Conservation (phyloP, 2,113 vertebrate genomes). For the Cavia porcellus region DNA sequence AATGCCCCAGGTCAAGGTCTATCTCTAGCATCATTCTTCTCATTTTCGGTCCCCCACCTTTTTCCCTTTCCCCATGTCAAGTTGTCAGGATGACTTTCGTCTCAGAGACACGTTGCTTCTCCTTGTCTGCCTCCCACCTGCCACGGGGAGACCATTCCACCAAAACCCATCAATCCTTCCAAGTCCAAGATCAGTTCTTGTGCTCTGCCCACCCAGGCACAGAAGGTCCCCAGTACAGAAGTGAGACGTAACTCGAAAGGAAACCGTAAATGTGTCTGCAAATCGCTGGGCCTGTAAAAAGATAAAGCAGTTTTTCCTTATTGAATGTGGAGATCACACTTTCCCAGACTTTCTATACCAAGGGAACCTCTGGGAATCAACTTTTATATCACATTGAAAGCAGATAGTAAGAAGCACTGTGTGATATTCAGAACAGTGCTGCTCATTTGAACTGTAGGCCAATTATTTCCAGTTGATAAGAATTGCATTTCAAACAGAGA, state of each 20-base stretch:
- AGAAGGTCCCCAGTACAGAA: neutral
- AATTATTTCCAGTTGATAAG: constrained; percentile 22
- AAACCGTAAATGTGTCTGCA: neutral
- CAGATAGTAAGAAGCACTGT: neutral
- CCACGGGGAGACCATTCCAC: neutral
- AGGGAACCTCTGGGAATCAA: constrained; percentile 44
- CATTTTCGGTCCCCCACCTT: constrained; percentile 46
- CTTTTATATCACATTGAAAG: neutral
- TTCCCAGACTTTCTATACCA: constrained; percentile 26
- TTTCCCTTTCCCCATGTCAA: constrained; percentile 19
- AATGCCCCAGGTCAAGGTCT: constrained; percentile 66
- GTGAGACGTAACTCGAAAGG: neutral
- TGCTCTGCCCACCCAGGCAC: neutral
- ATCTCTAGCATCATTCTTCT: constrained; percentile 65
- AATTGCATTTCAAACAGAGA: neutral
- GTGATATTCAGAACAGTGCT: neutral
- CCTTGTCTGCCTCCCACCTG: constrained; percentile 35
- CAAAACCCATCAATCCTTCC: constrained; percentile 58
- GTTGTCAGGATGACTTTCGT: constrained; percentile 67
- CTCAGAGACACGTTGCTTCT: constrained; percentile 2
- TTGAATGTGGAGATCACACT: neutral
- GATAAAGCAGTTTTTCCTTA: neutral
- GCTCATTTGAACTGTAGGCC: neutral
- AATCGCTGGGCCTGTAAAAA: neutral
- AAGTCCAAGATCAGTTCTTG: constrained; percentile 49